Evolutionary conservation across 2,113 vertebrate species (phyloP).

Genomic region (Thalassarche chlororhynchos): DNA sequence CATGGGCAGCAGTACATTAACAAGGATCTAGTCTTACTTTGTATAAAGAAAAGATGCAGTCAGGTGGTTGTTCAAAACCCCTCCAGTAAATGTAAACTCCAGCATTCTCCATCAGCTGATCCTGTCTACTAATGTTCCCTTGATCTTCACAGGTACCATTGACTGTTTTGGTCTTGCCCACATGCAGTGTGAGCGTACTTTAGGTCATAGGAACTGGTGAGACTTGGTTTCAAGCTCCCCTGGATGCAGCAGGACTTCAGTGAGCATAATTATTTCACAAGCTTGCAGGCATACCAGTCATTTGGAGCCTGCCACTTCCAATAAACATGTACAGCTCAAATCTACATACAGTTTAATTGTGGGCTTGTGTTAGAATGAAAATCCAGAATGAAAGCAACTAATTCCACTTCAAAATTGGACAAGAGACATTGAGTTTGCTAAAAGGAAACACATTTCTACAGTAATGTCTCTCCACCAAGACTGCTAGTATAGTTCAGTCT

Average conservation of each 20-base stretch:
- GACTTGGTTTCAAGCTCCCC: conserved; percentile 12
- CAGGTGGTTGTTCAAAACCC: background rate
- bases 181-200: background rate
- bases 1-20: background rate
- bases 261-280: background rate
- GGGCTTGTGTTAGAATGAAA: background rate
- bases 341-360: background rate
- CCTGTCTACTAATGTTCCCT: background rate
- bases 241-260: conserved; percentile 6
- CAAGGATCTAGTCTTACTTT: background rate
- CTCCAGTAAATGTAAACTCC: background rate
- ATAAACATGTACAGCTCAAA: background rate
- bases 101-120: background rate
- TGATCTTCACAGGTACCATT: background rate
- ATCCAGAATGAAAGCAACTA: background rate
- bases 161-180: background rate
- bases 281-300: background rate
- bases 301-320: conserved; percentile 29
- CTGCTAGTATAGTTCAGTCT: background rate
- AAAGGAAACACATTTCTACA: background rate
- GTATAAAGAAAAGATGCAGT: background rate
- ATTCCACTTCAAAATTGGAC: background rate
- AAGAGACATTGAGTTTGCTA: background rate
- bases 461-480: background rate
- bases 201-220: background rate